Evolutionary conservation across 2,113 vertebrate species (phyloP).

Genomic region (Oncorhynchus mykiss): DNA sequence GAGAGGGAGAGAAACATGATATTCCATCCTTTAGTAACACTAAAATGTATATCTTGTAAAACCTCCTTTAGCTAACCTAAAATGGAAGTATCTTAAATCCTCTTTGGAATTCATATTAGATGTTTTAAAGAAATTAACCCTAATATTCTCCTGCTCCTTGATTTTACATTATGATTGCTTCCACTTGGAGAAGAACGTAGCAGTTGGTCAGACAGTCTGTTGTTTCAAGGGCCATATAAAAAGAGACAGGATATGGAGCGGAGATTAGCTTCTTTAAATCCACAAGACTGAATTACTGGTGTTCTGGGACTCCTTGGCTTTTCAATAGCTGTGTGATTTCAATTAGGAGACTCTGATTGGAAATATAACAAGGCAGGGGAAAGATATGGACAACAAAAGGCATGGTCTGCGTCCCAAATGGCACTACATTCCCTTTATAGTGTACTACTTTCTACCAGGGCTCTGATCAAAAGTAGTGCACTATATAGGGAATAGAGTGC

Average conservation of each 20-base stretch:
- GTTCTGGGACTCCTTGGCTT: constrained; percentile 12
- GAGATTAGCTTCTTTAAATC: background rate
- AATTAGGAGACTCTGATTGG: constrained; percentile 7
- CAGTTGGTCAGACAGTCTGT: background rate
- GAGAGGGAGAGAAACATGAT: no score
- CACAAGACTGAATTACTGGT: background rate
- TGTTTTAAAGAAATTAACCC: background rate
- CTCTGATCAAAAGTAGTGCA: no score
- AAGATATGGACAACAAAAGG: constrained; percentile 10
- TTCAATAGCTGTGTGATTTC: constrained; percentile 22
- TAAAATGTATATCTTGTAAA: no score
- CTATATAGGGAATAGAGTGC: no score
- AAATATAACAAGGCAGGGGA: constrained; percentile 3
- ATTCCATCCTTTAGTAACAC: no score
- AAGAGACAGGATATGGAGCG: background rate
- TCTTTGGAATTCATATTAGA: no score
- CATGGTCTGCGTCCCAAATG: no score
- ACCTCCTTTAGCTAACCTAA: no score
- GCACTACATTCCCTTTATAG: no score
- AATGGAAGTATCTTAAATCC: no score
- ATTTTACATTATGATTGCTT: background rate
- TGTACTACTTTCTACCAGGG: no score
- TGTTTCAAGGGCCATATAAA: constrained; percentile 7
- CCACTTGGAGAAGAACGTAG: background rate
- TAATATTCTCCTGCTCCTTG: background rate